A percentile compares a stretch with the other conserved stretches of the same genome.
phyloP scores from a whole-genome alignment of 2,797 vertebrate genomes.

The Hydrolagus colliei region DNA sequence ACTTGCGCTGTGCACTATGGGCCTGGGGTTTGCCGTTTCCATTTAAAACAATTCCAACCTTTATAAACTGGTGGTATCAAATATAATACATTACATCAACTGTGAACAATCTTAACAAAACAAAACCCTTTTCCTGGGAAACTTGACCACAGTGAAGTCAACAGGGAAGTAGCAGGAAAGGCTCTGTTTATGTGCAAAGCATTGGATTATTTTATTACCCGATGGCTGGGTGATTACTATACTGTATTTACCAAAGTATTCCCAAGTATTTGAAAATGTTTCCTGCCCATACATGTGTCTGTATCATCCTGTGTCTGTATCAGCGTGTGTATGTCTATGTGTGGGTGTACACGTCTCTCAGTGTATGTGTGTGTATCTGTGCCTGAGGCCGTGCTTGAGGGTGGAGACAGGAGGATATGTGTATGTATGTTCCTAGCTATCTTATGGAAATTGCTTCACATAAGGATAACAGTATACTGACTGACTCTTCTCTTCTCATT shows the following conservation, averaged over 20 bases:
- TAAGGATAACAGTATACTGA: background rate
- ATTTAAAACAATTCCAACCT: background rate
- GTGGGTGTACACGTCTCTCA: no score
- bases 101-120: background rate
- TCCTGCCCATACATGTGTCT: no score
- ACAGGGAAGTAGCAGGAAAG: no score
- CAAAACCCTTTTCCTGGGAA: background rate
- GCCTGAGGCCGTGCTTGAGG: no score
- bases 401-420: no score
- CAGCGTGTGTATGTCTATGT: no score
- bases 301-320: no score
- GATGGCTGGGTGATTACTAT: background rate
- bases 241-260: background rate
- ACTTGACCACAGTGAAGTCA: background rate
- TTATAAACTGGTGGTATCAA: background rate
- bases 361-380: no score
- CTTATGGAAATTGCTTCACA: background rate
- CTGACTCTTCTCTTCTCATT: background rate
- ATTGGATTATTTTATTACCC: slow-evolving; percentile 3
- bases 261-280: no score
- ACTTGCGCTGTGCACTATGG: background rate
- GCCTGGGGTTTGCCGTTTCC: background rate
- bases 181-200: background rate
- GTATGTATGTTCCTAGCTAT: no score
- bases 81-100: background rate